Percentiles rank a stretch among this genome's conserved stretches.
phyloP scores from a whole-genome alignment of 2,888 invertebrate species.

The Rhagophthalmus giganteus region DNA sequence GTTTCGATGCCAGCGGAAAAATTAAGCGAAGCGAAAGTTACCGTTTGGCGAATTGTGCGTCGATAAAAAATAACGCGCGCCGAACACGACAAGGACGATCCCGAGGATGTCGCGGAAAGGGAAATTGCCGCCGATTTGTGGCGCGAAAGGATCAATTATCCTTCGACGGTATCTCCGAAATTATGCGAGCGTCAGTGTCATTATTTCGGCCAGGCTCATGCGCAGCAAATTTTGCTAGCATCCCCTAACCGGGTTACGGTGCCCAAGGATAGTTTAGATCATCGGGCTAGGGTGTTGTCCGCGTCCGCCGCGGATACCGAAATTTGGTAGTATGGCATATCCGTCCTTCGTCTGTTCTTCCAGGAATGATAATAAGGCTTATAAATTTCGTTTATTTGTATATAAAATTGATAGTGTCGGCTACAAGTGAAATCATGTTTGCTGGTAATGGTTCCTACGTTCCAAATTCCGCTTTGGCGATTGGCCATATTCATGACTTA shows the following conservation, averaged over 20 bases:
- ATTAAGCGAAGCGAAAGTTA: constrained; percentile 85
- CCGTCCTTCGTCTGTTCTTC: no score
- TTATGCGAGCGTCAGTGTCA: constrained; percentile 52
- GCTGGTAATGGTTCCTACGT: constrained; percentile 44
- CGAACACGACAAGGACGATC: constrained; percentile 55
- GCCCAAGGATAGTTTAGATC: constrained; percentile 64
- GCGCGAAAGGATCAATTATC: constrained; percentile 72
- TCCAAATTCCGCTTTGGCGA: constrained; percentile 46
- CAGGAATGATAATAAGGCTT: no score
- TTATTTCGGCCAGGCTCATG: constrained; percentile 50
- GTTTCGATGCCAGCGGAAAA: no score
- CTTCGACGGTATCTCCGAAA: constrained; percentile 66
- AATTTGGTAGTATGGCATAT: constrained; percentile 66
- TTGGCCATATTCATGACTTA: constrained; percentile 48
- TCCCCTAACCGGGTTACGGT: constrained; percentile 66
- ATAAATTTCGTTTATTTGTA: no score
- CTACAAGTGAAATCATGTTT: constrained; percentile 34
- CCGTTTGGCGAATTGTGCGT: constrained; percentile 75
- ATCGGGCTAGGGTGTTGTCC: constrained; percentile 67
- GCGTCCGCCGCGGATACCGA: constrained; percentile 69
- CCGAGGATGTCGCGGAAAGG: constrained; percentile 62
- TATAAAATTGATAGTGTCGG: constrained; percentile 1
- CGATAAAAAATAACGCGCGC: constrained; percentile 61
- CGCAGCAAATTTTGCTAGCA: constrained; percentile 55
- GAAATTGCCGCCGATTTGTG: constrained; percentile 66